These are phyloP conservation scores for Cottoperca gobio DNA, from an alignment of 2,797 vertebrate species.

Conservation along the genomic window DNA sequence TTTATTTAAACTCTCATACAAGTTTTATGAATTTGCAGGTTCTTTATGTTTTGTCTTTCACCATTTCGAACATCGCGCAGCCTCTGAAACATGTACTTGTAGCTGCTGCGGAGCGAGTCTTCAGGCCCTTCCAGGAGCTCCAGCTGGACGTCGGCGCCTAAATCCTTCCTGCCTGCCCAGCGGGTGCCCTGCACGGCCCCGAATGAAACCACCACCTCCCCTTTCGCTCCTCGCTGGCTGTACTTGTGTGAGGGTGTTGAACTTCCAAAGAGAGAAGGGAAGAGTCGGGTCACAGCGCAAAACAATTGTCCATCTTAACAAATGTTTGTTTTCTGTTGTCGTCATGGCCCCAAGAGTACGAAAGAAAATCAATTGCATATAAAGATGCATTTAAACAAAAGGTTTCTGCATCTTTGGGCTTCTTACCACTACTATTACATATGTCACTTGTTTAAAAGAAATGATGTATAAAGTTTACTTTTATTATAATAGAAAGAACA, in stretches of 20 bases:
- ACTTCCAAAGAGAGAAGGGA: conserved; percentile 69
- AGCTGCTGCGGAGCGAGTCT: conserved; percentile 80
- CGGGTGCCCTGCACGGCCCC: conserved; percentile 82
- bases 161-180: conserved; percentile 82
- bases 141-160: conserved; percentile 53
- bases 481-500: background rate
- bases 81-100: conserved; percentile 96
- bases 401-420: no score
- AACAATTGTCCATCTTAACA: background rate
- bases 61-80: conserved; percentile 89
- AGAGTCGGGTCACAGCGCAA: background rate
- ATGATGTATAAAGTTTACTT: background rate
- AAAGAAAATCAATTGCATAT: background rate
- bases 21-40: background rate
- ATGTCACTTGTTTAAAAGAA: background rate
- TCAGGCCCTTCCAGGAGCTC: conserved; percentile 77
- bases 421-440: background rate
- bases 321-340: background rate
- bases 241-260: conserved; percentile 93
- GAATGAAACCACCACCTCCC: conserved; percentile 89
- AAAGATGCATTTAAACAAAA: background rate
- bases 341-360: background rate
- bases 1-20: background rate
- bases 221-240: conserved; percentile 84
- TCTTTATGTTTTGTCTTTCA: conserved; percentile 46